A percentile compares a stretch with the other conserved stretches of the same genome.
phyloP scores from a whole-genome alignment of 2,888 invertebrate genomes.

The Diploptera punctata region DNA sequence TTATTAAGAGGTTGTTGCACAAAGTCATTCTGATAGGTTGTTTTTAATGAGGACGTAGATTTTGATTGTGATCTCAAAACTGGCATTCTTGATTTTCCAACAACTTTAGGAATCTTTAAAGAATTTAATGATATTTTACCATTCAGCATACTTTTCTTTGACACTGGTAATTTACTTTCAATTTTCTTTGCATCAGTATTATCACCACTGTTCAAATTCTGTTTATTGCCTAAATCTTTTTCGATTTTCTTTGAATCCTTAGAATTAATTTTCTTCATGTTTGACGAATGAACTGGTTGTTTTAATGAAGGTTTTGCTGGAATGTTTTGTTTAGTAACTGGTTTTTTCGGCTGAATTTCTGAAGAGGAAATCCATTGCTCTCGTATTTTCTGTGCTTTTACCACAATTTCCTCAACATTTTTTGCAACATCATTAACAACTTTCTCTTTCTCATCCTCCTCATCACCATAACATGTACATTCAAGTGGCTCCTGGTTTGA shows the following conservation, averaged over 20 bases:
- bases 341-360: neutral
- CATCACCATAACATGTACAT: neutral
- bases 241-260: neutral
- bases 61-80: neutral
- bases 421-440: neutral
- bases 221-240: too few relatives aligned
- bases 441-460: neutral
- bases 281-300: too few relatives aligned
- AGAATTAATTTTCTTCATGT: neutral
- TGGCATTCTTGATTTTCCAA: too few relatives aligned
- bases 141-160: neutral
- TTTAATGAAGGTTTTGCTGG: too few relatives aligned
- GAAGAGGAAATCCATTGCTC: neutral
- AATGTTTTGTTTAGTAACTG: too few relatives aligned
- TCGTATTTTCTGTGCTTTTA: neutral
- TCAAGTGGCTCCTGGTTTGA: neutral
- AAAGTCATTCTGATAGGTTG: conserved; percentile 23
- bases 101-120: too few relatives aligned
- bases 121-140: too few relatives aligned
- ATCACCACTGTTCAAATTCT: neutral
- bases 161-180: neutral
- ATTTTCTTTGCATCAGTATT: neutral
- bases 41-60: neutral
- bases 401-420: neutral
- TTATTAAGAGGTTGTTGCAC: neutral